Evolutionary conservation across 1,140 invertebrate species (phyloP).

Genomic region (Trichonephila clavipes): DNA sequence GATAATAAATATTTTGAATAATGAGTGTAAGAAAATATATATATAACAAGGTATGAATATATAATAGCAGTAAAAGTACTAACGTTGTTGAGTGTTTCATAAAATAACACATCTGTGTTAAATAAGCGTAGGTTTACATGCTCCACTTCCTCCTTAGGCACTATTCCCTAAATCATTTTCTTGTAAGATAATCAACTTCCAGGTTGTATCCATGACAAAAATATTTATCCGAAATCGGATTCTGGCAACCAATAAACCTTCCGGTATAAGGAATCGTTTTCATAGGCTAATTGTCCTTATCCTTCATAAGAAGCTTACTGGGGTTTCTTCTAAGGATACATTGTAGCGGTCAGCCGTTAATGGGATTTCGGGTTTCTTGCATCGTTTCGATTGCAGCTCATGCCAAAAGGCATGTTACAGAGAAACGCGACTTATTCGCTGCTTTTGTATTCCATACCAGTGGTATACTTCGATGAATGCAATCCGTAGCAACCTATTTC

Average conservation of each 20-base stretch:
- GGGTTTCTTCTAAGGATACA: constrained; percentile 7
- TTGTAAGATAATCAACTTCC: constrained; percentile 3
- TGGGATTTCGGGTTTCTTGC: neutral
- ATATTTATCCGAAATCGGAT: constrained; percentile 44
- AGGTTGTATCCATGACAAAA: neutral
- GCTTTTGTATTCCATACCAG: neutral
- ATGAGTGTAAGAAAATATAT: no score
- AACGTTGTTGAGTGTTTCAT: no score
- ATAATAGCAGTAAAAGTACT: no score
- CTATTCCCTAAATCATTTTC: neutral
- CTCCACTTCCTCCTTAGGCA: neutral
- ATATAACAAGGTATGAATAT: no score
- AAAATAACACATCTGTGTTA: neutral
- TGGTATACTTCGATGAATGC: no score
- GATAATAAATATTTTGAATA: no score
- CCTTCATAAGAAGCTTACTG: constrained; percentile 27
- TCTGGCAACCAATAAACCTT: constrained; percentile 4
- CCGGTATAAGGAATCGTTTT: constrained; percentile 7
- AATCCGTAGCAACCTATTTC: no score
- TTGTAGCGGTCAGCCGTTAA: constrained; percentile 51
- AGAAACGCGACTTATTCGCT: neutral
- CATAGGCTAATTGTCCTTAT: constrained; percentile 36
- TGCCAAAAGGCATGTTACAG: neutral
- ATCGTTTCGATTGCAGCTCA: neutral
- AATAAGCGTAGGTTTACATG: neutral